These are phyloP conservation scores for Cetoscarus ocellatus DNA, from an alignment of 2,797 vertebrate species.

Conservation along the genomic window DNA sequence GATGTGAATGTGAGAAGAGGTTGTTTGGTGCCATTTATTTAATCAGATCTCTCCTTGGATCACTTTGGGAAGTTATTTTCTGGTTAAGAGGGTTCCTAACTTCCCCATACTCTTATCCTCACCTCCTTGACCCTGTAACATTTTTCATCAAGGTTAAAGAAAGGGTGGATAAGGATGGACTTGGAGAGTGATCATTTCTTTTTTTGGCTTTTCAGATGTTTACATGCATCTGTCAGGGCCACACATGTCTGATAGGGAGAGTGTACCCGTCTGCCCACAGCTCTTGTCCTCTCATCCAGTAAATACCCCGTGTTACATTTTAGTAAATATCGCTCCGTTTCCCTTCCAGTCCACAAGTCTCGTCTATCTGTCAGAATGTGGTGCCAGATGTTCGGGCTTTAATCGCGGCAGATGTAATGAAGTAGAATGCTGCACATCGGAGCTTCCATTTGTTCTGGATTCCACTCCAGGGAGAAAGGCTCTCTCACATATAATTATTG, in stretches of 20 bases:
- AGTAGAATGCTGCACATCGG: conserved; percentile 97
- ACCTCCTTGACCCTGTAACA: too few relatives aligned
- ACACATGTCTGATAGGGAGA: conserved; percentile 64
- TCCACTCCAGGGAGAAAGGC: conserved; percentile 95
- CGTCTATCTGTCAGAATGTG: conserved; percentile 95
- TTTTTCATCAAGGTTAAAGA: too few relatives aligned
- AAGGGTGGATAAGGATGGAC: too few relatives aligned
- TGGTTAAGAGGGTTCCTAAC: too few relatives aligned
- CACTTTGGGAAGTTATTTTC: too few relatives aligned
- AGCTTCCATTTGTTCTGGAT: conserved; percentile 97
- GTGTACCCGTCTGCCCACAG: conserved; percentile 62
- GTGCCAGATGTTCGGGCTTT: conserved; percentile 97
- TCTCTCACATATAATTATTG: conserved; percentile 98
- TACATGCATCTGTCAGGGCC: conserved; percentile 72
- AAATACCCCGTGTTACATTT: conserved; percentile 74
- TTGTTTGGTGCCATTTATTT: conserved; percentile 67
- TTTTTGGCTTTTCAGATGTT: conserved; percentile 29
- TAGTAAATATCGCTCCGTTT: conserved; percentile 79
- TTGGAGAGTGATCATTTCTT: too few relatives aligned
- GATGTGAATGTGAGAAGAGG: conserved; percentile 76
- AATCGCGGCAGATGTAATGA: conserved; percentile 98
- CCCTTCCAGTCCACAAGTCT: conserved; percentile 89
- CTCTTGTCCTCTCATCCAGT: conserved; percentile 78
- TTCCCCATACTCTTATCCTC: too few relatives aligned
- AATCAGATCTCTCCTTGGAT: conserved; percentile 50